These are phyloP conservation scores for Cyrtorhinus lividipennis DNA, from an alignment of 1,140 invertebrate species.

Conservation along the genomic window DNA sequence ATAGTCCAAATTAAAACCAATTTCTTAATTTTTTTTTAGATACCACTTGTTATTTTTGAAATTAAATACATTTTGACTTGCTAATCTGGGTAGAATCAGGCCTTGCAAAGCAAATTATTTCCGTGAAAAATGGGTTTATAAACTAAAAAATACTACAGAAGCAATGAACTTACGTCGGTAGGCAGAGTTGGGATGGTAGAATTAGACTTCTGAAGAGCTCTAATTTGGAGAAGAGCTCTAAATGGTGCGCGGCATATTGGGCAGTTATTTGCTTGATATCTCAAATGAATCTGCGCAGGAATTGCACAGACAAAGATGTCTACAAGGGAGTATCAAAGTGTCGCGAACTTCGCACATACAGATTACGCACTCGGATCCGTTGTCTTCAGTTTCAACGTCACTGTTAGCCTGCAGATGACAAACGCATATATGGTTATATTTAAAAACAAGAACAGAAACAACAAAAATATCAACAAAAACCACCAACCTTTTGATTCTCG, in stretches of 20 bases:
- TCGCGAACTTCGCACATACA: slow-evolving; percentile 97
- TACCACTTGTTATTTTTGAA: too few species aligned
- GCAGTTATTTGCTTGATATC: slow-evolving; percentile 96
- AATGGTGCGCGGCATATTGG: slow-evolving; percentile 97
- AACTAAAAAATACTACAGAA: too few species aligned
- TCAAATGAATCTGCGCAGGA: slow-evolving; percentile 89
- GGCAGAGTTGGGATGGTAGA: slow-evolving; percentile 33
- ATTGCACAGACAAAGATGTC: slow-evolving; percentile 95
- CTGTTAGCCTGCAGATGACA: slow-evolving; percentile 32
- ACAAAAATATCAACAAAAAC: too few species aligned
- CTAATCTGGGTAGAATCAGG: too few species aligned
- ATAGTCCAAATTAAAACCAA: too few species aligned
- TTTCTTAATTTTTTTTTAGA: too few species aligned
- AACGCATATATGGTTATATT: neutral
- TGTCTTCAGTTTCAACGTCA: slow-evolving; percentile 89
- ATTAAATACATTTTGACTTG: too few species aligned
- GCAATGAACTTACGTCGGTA: slow-evolving; percentile 34
- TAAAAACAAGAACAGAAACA: too few species aligned
- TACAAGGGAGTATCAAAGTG: slow-evolving; percentile 93
- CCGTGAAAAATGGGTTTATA: too few species aligned
- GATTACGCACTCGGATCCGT: slow-evolving; percentile 96
- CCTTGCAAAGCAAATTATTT: too few species aligned
- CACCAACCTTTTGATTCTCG: slow-evolving; percentile 55
- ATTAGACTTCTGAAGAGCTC: slow-evolving; percentile 73
- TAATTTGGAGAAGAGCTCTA: slow-evolving; percentile 86